A percentile compares a stretch with the other conserved stretches of the same genome.
These are phyloP conservation scores for Betta splendens DNA, from an alignment of 2,797 vertebrate species.

Conservation along the genomic window DNA sequence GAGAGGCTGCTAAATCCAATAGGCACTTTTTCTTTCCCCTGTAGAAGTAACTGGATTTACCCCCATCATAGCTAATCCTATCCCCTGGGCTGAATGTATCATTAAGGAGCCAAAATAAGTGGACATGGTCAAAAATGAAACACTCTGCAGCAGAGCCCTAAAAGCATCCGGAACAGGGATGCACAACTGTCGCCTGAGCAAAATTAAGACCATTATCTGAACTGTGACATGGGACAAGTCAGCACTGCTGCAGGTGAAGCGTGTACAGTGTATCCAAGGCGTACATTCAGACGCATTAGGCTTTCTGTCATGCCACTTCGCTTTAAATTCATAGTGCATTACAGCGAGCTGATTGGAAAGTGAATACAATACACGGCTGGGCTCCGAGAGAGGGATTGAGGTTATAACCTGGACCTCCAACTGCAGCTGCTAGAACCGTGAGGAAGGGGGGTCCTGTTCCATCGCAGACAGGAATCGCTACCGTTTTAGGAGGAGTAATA, in stretches of 20 bases:
- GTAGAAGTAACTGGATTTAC: conserved; percentile 57
- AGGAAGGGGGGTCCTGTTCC: conserved; percentile 34
- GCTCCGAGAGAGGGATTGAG: conserved; percentile 63
- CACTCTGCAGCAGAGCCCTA: conserved; percentile 16
- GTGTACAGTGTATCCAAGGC: conserved; percentile 1
- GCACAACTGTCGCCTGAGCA: conserved; percentile 1
- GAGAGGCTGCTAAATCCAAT: conserved; percentile 32
- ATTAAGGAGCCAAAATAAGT: conserved; percentile 62
- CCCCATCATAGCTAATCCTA: conserved; percentile 59
- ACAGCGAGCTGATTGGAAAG: conserved; percentile 48
- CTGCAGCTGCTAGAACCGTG: conserved; percentile 23
- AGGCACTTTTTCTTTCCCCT: conserved; percentile 33
- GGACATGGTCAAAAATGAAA: conserved; percentile 49
- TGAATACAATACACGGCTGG: conserved; percentile 54
- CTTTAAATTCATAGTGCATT: conserved; percentile 50
- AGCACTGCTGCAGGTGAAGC: conserved; percentile 7
- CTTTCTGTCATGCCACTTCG: conserved; percentile 36
- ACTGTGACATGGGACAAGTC: conserved; percentile 6
- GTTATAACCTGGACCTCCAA: conserved; percentile 60
- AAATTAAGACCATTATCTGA: background rate
- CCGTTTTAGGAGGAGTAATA: conserved; percentile 11
- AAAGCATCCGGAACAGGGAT: background rate
- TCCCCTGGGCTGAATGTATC: conserved; percentile 51
- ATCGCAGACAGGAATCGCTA: conserved; percentile 28
- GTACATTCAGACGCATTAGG: conserved; percentile 26